Evolutionary conservation across 2,113 vertebrate species (phyloP), one percentile per base, ranked within the genome.

Genomic region (Malaclemys terrapin): DNA sequence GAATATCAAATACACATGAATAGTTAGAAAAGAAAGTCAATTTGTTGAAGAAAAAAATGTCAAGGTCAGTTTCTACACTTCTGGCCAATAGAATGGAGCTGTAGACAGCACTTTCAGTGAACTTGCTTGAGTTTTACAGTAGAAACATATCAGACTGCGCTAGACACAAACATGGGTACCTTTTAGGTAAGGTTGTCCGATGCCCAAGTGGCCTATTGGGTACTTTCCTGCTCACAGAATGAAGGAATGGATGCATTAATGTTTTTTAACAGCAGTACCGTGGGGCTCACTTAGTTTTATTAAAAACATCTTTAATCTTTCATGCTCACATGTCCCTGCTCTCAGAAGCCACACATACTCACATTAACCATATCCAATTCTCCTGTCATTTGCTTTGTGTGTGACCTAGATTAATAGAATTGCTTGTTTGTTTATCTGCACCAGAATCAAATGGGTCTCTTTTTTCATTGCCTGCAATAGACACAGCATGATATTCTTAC

Each of bases 211-310:
- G 9, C 8, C 42, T 69, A 19, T 20, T 27, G 83, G 31, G 94
- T 65, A 72, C 53, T 89, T 94, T 65, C 62, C 65, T 86, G 35
- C 45, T 95, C 90, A 80, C 35, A 89, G 86, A 92, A 93, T 72
- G 49, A 38, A 82, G 89, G 35, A 82, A 57, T 89, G 24, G 25
- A 53, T 17, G 17, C 72, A 20, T 4, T 20, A 50, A 50, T 50
- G 50, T 14, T 50, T 88, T 83, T 49, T 65, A 52, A 75, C 0
- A 1, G 75, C 24, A 72, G 49, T 38, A 54, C 6, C 47, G 59
- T 38, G 65, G 1, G 1, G 62, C 91, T 87, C 75, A 85, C 2
- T 13, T 47, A 27, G 25, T 47, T 89, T 82, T 38, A 69, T 38
- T 38, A 38, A 38, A 72, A 72, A 19, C 35, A 17, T 81, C 88